These are phyloP conservation scores for Prolemur simus DNA, from an alignment of 2,113 vertebrate genomes.

Conservation along the genomic window DNA sequence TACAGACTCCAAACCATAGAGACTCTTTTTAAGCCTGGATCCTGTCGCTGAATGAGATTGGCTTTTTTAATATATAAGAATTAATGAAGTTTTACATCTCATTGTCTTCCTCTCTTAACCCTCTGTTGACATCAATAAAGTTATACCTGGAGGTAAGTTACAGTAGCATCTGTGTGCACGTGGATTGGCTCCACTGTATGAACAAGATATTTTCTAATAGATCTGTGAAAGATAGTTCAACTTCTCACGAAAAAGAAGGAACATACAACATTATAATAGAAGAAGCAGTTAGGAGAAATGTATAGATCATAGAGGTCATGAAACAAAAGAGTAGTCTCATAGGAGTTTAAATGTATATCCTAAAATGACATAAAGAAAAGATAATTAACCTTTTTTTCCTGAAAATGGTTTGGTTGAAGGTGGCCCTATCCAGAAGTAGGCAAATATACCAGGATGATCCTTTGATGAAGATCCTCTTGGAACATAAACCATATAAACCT, in stretches of 20 bases:
- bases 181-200: background rate
- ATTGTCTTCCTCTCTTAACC: constrained; percentile 21
- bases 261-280: background rate
- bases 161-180: background rate
- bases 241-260: background rate
- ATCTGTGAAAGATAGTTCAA: background rate
- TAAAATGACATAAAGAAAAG: background rate
- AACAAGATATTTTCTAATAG: background rate
- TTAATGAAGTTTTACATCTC: background rate
- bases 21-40: background rate
- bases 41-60: background rate
- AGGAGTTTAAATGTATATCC: background rate
- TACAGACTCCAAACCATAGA: background rate
- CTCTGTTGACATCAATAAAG: background rate
- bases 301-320: background rate
- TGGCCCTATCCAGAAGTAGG: background rate
- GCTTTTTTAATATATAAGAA: background rate
- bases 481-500: background rate
- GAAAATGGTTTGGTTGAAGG: background rate
- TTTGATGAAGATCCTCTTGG: background rate
- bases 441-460: background rate
- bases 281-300: background rate
- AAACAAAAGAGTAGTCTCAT: background rate
- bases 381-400: background rate
- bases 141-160: constrained; percentile 42